Base-by-base conservation (phyloP, 2,797 vertebrate genomes). In the Perodicticus potto region DNA sequence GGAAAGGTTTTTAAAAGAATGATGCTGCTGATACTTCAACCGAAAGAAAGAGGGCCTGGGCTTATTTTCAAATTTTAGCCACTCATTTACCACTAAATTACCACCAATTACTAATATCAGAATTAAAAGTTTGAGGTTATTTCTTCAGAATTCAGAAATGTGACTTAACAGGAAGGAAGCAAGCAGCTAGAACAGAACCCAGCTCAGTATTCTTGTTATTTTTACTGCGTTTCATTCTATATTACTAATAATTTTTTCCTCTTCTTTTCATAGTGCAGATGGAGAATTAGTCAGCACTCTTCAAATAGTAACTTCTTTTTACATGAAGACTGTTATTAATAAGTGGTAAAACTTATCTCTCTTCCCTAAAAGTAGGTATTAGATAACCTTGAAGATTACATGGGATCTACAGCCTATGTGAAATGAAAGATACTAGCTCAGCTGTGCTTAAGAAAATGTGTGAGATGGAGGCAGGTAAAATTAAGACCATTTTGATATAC, bases 271-370 rank as follows among this genome's bases (percentile, higher is more conserved):
- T 74, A 61, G 57, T 78, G 27, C 93, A 96, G 94, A 96, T 96
- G 97, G 93, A 89, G 89, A 94, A 65, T 96, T 95, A 96, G 93
- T 97, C 93, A 96, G 96, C 93, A 83, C 5, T 93, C 63, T 89
- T 93, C 69, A 96, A 93, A 96, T 94, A 95, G 95, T 55, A 70
- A 95, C 76, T 93, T 92, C 88, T 93, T 96, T 93, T 90, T 70
- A 88, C 53, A 70, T 89, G 92, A 89, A 89, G 22, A 83, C 20
- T 61, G 7, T 95, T 96, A 88, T 97, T 96, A 97, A 45, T 96
- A 90, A 97, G 34, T 88, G 83, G 16, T 67, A 74, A 81, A 93
- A 89, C 67, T 70, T 63, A 85, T 80, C 65, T 89, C 69, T 92
- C 10, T 37, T 27, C 45, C n/a, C 95, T 90, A 45, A 70, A 95